Conservation (phyloP, 2,113 vertebrate genomes). For the Naja naja region DNA sequence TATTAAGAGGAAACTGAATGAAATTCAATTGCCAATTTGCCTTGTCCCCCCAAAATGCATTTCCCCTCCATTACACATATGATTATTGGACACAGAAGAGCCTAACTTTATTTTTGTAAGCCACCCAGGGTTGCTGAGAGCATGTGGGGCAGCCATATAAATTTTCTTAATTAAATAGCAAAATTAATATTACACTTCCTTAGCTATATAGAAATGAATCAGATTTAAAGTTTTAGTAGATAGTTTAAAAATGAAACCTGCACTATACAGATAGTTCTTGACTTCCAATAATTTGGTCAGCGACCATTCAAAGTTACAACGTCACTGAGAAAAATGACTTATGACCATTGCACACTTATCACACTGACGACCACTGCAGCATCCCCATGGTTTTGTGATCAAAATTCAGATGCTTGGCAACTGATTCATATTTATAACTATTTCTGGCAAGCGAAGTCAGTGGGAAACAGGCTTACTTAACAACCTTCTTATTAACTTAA, state of each 20-base stretch:
- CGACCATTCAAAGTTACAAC: neutral
- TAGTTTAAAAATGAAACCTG: neutral
- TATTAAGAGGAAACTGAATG: neutral
- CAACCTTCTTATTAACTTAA: neutral
- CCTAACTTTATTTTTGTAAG: neutral
- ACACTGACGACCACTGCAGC: neutral
- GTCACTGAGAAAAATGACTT: neutral
- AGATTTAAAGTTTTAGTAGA: neutral
- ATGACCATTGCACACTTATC: neutral
- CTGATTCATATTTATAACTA: neutral
- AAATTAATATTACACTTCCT: neutral
- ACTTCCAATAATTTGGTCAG: neutral
- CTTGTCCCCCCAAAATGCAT: neutral
- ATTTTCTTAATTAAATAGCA: neutral
- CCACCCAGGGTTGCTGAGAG: neutral
- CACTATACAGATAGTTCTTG: neutral
- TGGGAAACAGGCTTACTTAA: neutral
- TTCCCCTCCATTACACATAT: neutral
- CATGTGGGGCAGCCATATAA: neutral
- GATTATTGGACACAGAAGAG: neutral
- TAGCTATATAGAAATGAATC: neutral
- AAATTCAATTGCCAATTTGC: neutral
- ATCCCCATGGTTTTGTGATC: neutral
- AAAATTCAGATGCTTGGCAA: neutral
- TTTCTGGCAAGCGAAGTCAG: neutral